A percentile compares a stretch with the other conserved stretches of the same genome.
phyloP scores from a whole-genome alignment of 2,888 invertebrate genomes.

The Tigriopus californicus region DNA sequence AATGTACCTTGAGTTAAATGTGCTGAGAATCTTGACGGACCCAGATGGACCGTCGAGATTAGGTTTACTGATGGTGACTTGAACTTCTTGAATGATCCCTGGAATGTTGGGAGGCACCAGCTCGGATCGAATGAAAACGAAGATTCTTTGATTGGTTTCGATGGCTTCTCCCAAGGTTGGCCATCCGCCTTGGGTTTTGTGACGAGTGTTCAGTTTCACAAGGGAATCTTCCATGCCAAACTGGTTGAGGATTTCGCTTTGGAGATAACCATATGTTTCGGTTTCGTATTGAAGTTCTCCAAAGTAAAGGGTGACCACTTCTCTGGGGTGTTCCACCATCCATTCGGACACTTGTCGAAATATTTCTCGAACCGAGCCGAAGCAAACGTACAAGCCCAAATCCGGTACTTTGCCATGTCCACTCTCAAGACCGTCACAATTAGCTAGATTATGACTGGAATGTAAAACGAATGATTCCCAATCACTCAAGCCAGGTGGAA shows the following conservation, averaged over 20 bases:
- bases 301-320: conserved; percentile 1
- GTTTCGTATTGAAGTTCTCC: background rate
- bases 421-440: conserved; percentile 8
- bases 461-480: no score
- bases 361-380: background rate
- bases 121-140: background rate
- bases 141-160: background rate
- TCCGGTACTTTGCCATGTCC: conserved; percentile 11
- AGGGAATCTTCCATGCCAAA: background rate
- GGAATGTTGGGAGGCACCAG: no score
- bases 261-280: background rate
- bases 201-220: background rate
- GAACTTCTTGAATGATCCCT: background rate
- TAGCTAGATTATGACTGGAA: background rate
- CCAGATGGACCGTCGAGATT: background rate
- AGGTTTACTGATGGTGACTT: background rate
- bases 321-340: background rate
- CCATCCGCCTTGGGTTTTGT: background rate
- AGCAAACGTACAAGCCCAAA: background rate
- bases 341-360: background rate
- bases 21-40: background rate
- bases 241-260: background rate
- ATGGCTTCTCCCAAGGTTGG: conserved; percentile 10
- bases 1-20: no score
- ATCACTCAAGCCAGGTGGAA: no score